These are phyloP conservation scores for Polypterus bichir DNA, from an alignment of 2,113 vertebrate species.

Conservation along the genomic window DNA sequence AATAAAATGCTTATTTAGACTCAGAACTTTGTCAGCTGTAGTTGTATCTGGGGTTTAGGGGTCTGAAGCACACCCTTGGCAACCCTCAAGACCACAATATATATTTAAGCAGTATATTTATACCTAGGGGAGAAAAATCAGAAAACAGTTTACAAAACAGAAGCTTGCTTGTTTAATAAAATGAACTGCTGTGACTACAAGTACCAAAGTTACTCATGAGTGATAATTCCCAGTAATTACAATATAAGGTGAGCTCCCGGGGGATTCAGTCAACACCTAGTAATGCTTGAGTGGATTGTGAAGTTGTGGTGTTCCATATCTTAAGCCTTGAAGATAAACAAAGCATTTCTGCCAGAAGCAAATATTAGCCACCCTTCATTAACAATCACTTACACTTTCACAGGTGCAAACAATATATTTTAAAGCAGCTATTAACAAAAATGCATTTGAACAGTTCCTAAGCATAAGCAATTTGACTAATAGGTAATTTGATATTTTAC, in stretches of 20 bases:
- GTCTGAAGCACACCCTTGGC: too few species aligned
- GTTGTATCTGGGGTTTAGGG: too few species aligned
- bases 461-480: too few species aligned
- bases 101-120: too few species aligned
- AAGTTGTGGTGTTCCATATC: conserved; percentile 24
- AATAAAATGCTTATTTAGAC: too few species aligned
- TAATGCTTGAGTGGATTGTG: conserved; percentile 43
- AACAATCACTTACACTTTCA: conserved; percentile 31
- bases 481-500: too few species aligned
- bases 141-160: conserved; percentile 50
- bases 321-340: conserved; percentile 7
- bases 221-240: conserved; percentile 71
- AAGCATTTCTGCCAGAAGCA: conserved; percentile 29
- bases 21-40: too few species aligned
- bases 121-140: neutral
- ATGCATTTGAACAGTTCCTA: too few species aligned
- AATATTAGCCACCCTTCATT: conserved; percentile 26
- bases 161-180: conserved; percentile 45
- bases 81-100: too few species aligned
- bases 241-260: conserved; percentile 60
- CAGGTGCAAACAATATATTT: conserved; percentile 6
- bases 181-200: conserved; percentile 57
- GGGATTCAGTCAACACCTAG: conserved; percentile 53
- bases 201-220: conserved; percentile 57
- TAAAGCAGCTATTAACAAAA: too few species aligned